Percentiles rank a stretch among this genome's conserved stretches.
Conservation (phyloP, 2,888 invertebrate genomes). For the Dasysyrphus albostriatus region DNA sequence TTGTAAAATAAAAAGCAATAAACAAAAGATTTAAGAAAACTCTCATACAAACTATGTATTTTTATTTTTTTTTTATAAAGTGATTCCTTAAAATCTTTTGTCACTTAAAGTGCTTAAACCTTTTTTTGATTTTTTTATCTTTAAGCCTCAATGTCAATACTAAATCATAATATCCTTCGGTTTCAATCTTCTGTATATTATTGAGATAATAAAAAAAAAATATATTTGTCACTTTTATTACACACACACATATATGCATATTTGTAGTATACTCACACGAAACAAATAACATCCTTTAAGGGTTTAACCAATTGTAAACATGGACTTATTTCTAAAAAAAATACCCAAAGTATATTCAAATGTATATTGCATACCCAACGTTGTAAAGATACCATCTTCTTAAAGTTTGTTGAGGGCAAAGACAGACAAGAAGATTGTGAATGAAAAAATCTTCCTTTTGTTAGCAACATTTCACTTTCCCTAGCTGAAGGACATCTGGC, state of each 20-base stretch:
- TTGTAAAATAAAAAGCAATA: neutral
- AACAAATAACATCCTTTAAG: slow-evolving; percentile 53
- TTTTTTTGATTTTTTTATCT: slow-evolving; percentile 25
- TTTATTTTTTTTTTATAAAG: neutral
- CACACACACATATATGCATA: too few relatives aligned
- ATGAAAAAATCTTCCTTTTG: slow-evolving; percentile 40
- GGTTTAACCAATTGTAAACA: slow-evolving; percentile 60
- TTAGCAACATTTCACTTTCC: slow-evolving; percentile 58
- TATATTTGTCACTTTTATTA: slow-evolving; percentile 2
- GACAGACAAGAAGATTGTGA: slow-evolving; percentile 27
- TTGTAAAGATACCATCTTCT: slow-evolving; percentile 24
- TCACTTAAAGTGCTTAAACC: slow-evolving; percentile 37
- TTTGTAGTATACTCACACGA: slow-evolving; percentile 4
- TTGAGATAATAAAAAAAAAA: slow-evolving; percentile 11
- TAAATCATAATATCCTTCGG: slow-evolving; percentile 31
- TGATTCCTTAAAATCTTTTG: slow-evolving; percentile 22
- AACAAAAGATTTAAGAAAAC: neutral
- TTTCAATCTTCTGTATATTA: slow-evolving; percentile 10
- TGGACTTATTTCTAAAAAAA: slow-evolving; percentile 43
- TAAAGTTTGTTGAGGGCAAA: slow-evolving; percentile 22
- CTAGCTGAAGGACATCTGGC: slow-evolving; percentile 21
- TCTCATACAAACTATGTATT: neutral
- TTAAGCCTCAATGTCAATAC: slow-evolving; percentile 44
- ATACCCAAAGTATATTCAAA: neutral
- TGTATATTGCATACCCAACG: neutral